Conservation (phyloP, 2,113 vertebrate species). For the Herpetotheres cachinnans region DNA sequence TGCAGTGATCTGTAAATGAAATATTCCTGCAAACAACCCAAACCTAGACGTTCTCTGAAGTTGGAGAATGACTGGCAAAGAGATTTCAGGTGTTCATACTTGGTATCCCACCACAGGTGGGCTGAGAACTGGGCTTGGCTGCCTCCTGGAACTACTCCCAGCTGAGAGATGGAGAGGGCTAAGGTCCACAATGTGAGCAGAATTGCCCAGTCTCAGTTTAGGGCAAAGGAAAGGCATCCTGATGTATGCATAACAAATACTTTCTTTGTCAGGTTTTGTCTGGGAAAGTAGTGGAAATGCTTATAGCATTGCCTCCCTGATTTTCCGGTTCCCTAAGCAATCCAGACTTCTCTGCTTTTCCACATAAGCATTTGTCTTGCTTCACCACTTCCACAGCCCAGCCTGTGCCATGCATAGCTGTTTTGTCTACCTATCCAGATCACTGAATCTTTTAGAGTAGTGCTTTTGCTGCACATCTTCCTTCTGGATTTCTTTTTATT, state of each 20-base stretch:
- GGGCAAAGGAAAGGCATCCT: neutral
- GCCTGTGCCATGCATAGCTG: neutral
- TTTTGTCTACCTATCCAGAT: neutral
- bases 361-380: neutral
- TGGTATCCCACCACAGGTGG: neutral
- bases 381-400: neutral
- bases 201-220: neutral
- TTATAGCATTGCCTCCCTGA: neutral
- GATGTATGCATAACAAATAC: neutral
- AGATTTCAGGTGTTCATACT: neutral
- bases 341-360: neutral
- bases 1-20: neutral
- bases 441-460: neutral
- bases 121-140: neutral
- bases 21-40: neutral
- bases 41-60: neutral
- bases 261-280: neutral
- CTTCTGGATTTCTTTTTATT: neutral
- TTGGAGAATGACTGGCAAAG: neutral
- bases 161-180: neutral
- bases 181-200: neutral
- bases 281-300: neutral
- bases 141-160: neutral
- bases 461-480: neutral
- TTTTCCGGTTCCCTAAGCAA: neutral